Evolutionary conservation across 2,797 vertebrate genomes (phyloP), one percentile per base, ranked within the genome.

Genomic region (Brachyalestes nurse): DNA sequence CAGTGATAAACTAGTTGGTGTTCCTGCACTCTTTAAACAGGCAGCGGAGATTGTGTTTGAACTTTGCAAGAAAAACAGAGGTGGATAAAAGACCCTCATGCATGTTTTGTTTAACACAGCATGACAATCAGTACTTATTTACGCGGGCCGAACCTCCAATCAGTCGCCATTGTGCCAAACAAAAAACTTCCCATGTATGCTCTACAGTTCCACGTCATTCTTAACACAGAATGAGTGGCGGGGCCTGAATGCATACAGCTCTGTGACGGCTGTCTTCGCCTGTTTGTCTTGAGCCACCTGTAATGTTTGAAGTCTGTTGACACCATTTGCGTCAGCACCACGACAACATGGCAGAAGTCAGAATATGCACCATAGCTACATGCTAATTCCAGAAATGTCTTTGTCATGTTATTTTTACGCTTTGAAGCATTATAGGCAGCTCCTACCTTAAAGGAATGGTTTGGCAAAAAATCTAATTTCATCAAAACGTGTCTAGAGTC

Each of bases 151-250:
- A 10, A 40, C 49, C 51, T 19, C 49, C 70, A 80, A 80, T 80
- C 38, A 73, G 78, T 6, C 38, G 8, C 61, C 23, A 80, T 80
- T 80, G 61, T 80, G 51, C 65, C 12, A 9, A 13, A 57, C 70
- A 72, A 16, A 80, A 65, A 21, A 64, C 49, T 60, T 72, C 21
- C 49, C 28, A 38, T 51, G 45, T 64, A 25, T 16, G 17, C 2
- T 5, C 2, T 45, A 0, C 42, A n/a, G 21, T 13, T 28, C 34
- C 49, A 42, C 61, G 28, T 80, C 70, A 80, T 40, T 73, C n/a
- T 42, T 23, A 17, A 28, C 28, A 7, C 53, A 2, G 47, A 64
- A 64, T 72, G 8, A 40, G 14, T 4, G 40, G 13, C 4, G 14
- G 1, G 0, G 16, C 16, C 42, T 65, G 25, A 8, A 16, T 25